Base-by-base conservation (phyloP, 2,888 invertebrate genomes). In the Arge pagana region DNA sequence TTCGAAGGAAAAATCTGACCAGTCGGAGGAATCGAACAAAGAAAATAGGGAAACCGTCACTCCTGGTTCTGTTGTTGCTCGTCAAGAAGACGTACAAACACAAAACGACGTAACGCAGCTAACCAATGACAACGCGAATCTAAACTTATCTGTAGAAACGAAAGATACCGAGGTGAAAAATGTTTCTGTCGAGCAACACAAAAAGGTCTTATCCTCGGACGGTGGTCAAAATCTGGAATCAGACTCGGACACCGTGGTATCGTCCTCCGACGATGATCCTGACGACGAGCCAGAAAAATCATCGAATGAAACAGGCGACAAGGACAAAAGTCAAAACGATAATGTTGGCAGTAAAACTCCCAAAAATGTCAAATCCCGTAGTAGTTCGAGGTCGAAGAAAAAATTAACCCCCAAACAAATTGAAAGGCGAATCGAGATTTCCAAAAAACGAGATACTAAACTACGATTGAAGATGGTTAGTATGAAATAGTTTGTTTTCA, bases 351-450 rank as follows among this genome's bases (percentile, higher is more conserved):
- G 35, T 36, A 15, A 36, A 36, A 24, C 36, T 48, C 42, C 26
- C 5, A 3, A 11, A 28, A 54, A 53, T 13, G 56, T 56, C 6
- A 60, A 54, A 48, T 26, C 50, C 3, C 52, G 56, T 3, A 45
- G 48, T 26, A 48, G 51, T 26, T 26, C 31, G 21, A 26, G 26
- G 4, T 66, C 61, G 42, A 45, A 50, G 7, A 70, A 58, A 55
- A 72, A 67, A 54, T 56, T 77, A 48, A 78, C 79, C 8, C 78
- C 78, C 0, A 78, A 72, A 55, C 78, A 78, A 78, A 43, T 82
- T 2, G 82, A 83, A 66, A 85, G 81, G 64, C 82, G 80, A 66
- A 53, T 82, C 37, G 83, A 84, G 66, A 80, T 78, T 11, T 80
- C 80, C 4, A 84, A 83, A 63, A 83, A 80, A 66, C 80, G 74